Evolutionary conservation across 1,140 invertebrate species (phyloP), one percentile per base, ranked within the genome.

Genomic region (Hormaphis cornu): DNA sequence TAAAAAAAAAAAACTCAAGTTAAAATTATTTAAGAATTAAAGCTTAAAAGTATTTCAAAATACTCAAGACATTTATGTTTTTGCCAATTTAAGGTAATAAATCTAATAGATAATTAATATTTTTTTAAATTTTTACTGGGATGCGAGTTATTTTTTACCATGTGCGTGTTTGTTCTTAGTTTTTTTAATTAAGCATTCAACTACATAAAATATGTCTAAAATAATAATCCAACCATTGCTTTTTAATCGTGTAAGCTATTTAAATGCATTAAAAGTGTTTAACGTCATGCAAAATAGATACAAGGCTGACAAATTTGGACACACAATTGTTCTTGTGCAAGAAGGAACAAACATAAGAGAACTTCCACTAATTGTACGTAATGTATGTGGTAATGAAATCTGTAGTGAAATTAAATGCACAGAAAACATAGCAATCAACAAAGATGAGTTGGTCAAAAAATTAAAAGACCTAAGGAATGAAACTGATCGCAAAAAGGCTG

Each of bases 321-420:
- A 80, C 40, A 81, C 81, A n/a, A 83, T 82, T 12, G 83, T 87
- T 37, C 76, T 89, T 37, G 75, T 86, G 28, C 86, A 90, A 78
- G 85, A 87, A 76, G 87, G 86, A 24, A 74, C 79, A 2, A 79
- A 82, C 42, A 84, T 90, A 40, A 82, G 85, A 72, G 87, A 90
- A 76, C 76, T 89, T 44, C 87, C 87, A 2, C 76, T 86, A 6
- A 82, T 88, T 54, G 81, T 89, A 12, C 79, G 83, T 72, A 84
- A 81, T 75, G 76, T 84, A 30, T 70, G 54, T 35, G 58, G 69
- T 69, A 61, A 42, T 2, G 71, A 74, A 33, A 61, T 61, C 22
- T 54, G 50, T 33, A 20, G n/a, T 66, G 14, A 66, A 1, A 16
- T 20, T 7, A 10, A 61, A 20, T 50, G 44, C 50, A 50, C 18